Evolutionary conservation across 2,888 invertebrate genomes (phyloP), one percentile per base, ranked within the genome.

Genomic region (Dicranocentrus wangi): DNA sequence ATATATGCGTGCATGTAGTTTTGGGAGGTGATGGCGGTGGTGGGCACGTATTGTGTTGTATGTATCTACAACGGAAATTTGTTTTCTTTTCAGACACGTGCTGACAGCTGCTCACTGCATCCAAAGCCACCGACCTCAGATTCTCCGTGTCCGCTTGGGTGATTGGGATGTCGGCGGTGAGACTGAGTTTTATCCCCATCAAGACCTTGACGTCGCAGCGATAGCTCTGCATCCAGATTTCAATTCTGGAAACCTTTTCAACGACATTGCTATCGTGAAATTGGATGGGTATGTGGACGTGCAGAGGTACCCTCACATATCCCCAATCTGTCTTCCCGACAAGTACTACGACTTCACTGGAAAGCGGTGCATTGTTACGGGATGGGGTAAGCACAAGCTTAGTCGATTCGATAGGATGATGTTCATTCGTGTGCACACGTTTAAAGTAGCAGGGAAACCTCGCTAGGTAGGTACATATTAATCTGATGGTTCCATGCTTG

Each of bases 151-250:
- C 1, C 93, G 97, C 79, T 91, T 97, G 65, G 97, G 97, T 47
- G 97, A 97, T 90, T 97, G 96, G 96, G 97, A 97, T 89, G 97
- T 97, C 0, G 96, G 97, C 88, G 94, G 95, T 87, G 96, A 97
- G 88, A 95, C 95, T 0, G 97, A 97, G 89, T 96, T 96, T 90
- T 97, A 93, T 89, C 95, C 96, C 0, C 95, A 96, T 89, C 93
- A 95, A 85, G 97, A 97, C 89, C 92, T 95, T 81, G 94, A 95
- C 88, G 93, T 96, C 0, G 91, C 92, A 23, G 93, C 93, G 7
- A 93, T 97, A 42, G 92, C 94, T 86, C 93, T 97, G 0, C 97
- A 98, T 89, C 96, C 97, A 0, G 94, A 95, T 88, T 98, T 97
- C 89, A 97, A 97, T 89, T 96, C 97, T 17, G 96, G 97, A 53